Evolutionary conservation across 2,797 vertebrate genomes (phyloP).

Genomic region (Sparus aurata): DNA sequence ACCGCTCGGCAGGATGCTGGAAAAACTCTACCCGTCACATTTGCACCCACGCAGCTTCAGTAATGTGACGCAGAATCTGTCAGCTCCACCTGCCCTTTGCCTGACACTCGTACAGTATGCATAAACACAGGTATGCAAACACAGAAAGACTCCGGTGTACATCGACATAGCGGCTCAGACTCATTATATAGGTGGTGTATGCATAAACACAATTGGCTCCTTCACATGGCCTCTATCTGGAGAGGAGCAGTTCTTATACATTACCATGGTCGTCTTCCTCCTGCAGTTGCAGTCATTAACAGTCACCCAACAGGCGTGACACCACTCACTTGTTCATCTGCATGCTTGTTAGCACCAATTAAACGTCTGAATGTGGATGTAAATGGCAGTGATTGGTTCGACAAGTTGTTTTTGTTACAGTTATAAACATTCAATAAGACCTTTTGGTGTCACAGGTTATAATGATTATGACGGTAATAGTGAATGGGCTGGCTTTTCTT

Average conservation of each 20-base stretch:
- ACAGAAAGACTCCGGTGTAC: constrained; percentile 14
- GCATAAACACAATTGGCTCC: constrained; percentile 5
- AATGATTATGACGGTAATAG: background rate
- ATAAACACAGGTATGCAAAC: constrained; percentile 53
- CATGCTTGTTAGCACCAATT: constrained; percentile 43
- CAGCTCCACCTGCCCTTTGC: constrained; percentile 49
- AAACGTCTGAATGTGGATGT: background rate
- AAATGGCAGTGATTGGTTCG: background rate
- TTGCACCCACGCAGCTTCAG: constrained; percentile 60
- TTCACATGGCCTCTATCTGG: background rate
- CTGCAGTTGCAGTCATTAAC: constrained; percentile 24
- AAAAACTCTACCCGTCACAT: constrained; percentile 57
- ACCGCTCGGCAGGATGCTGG: constrained; percentile 52
- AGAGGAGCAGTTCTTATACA: background rate
- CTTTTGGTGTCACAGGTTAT: constrained; percentile 4
- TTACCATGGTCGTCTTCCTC: background rate
- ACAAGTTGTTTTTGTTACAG: constrained; percentile 4
- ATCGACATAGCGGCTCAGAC: background rate
- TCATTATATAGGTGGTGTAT: background rate
- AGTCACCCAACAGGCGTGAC: constrained; percentile 9
- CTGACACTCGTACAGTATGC: constrained; percentile 23
- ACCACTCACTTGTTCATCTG: constrained; percentile 19
- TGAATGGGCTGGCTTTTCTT: background rate
- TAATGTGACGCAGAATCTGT: constrained; percentile 45
- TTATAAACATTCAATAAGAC: constrained; percentile 22